Base-by-base conservation (phyloP, 2,888 invertebrate genomes). In the Apodemia zela region DNA sequence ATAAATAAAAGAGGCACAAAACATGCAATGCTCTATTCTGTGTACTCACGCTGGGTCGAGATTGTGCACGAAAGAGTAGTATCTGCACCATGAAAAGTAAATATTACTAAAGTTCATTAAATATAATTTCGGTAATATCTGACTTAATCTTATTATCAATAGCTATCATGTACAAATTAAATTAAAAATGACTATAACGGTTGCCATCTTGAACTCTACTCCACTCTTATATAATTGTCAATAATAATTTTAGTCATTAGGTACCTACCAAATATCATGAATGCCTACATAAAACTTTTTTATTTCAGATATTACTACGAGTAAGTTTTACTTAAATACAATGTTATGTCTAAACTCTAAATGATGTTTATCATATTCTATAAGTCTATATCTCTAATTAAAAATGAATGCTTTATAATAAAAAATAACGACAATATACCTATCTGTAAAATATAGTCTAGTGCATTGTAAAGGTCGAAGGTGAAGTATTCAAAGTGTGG, bases 41-140 rank as follows among this genome's bases (percentile, higher is more conserved):
- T 88, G 72, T 88, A 91, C 90, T 91, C 82, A 91, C 90, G 81
- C 78, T 65, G 89, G 87, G 73, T 88, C 87, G 80, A 89, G 75
- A 85, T 90, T 89, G 85, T 89, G 89, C 79, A 86, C 89, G 87
- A 89, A 91, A 75, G 91, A 91, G 77, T 80, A 89, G 72, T 77
- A 79, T 76, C 90, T 87, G 87, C 87, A 80, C 81, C 85, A 85
- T 85, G 82, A 74, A 85, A 82, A 71, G 75, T 74, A 73, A 78
- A 68, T 64, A 69, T 66, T 69, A 63, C 63, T 51, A 59, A 66
- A 38, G 2, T 33, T 8, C 17, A 42, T 21, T 49, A 13, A 10
- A 35, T 8, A 33, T 33, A 18, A 15, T 58, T 29, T n/a, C 29
- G 15, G n/a, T 7, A 21, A 5, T 18, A 18, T 59, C 10, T 59